Conservation (phyloP, 2,113 vertebrate species). For the Podilymbus podiceps region DNA sequence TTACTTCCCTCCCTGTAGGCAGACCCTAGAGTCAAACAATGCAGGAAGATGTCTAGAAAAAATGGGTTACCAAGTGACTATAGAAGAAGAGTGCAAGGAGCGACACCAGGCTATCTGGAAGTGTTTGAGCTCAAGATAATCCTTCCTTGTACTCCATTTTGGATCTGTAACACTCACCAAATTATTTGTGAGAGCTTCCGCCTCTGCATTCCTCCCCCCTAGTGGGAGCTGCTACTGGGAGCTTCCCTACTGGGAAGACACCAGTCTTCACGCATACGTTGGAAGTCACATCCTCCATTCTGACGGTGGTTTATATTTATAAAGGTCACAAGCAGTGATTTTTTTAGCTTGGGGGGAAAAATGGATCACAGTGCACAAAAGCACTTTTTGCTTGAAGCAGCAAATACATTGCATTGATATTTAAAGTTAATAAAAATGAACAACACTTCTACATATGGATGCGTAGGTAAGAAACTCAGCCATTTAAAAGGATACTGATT, state of each 20-base stretch:
- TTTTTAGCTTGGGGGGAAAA: background rate
- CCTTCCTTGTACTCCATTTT: background rate
- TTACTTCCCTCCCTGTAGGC: background rate
- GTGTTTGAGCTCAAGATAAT: background rate
- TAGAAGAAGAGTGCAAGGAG: background rate
- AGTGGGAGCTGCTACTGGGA: background rate
- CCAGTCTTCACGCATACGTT: background rate
- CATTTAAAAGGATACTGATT: background rate
- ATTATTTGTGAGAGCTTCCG: background rate
- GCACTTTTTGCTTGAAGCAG: background rate
- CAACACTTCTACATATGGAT: background rate
- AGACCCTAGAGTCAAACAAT: background rate
- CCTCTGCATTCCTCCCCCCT: background rate
- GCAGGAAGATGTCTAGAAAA: background rate
- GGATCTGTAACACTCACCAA: background rate
- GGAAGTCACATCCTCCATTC: background rate
- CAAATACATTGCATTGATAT: background rate
- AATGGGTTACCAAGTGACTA: background rate
- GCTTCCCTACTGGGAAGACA: too few relatives aligned
- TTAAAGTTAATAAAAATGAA: background rate
- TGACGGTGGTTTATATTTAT: background rate
- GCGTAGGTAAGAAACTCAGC: background rate
- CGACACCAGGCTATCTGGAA: background rate
- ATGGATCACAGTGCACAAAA: background rate
- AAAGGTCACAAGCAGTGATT: background rate